Evolutionary conservation across 2,888 invertebrate species (phyloP).

Genomic region (Clostera curtula): DNA sequence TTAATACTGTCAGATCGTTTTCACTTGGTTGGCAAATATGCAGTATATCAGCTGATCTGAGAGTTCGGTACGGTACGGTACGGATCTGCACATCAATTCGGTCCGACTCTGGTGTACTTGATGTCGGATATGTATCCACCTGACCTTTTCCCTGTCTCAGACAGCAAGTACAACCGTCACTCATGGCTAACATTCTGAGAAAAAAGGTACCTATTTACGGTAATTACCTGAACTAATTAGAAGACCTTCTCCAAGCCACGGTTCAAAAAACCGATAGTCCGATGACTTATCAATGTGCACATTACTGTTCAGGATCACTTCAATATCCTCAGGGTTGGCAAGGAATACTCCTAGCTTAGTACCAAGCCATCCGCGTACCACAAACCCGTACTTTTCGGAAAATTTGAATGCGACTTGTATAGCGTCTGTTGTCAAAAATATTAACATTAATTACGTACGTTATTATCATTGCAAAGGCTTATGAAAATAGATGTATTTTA

Average conservation of each 20-base stretch:
- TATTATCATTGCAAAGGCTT: too few relatives aligned
- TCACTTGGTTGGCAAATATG: too few relatives aligned
- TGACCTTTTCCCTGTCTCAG: too few relatives aligned
- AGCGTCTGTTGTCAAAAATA: slow-evolving; percentile 62
- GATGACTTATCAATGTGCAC: slow-evolving; percentile 83
- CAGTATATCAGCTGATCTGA: too few relatives aligned
- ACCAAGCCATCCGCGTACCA: slow-evolving; percentile 80
- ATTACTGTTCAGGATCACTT: slow-evolving; percentile 82
- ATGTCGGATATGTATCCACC: too few relatives aligned
- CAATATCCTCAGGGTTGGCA: slow-evolving; percentile 81
- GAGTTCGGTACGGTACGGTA: too few relatives aligned
- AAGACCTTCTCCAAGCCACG: slow-evolving; percentile 87
- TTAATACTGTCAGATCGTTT: too few relatives aligned
- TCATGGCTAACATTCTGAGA: too few relatives aligned
- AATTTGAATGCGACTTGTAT: slow-evolving; percentile 62
- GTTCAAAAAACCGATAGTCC: slow-evolving; percentile 84
- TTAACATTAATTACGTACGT: not conserved
- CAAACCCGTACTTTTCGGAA: slow-evolving; percentile 67
- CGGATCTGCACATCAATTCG: too few relatives aligned
- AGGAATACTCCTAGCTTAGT: slow-evolving; percentile 80
- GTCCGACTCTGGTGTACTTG: too few relatives aligned
- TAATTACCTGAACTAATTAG: slow-evolving; percentile 80
- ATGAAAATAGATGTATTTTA: too few relatives aligned
- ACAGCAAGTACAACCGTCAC: too few relatives aligned
- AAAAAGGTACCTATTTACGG: not conserved